These are phyloP conservation scores for Agonopterix alstromeriana DNA, from an alignment of 2,888 invertebrate species.

Conservation along the genomic window DNA sequence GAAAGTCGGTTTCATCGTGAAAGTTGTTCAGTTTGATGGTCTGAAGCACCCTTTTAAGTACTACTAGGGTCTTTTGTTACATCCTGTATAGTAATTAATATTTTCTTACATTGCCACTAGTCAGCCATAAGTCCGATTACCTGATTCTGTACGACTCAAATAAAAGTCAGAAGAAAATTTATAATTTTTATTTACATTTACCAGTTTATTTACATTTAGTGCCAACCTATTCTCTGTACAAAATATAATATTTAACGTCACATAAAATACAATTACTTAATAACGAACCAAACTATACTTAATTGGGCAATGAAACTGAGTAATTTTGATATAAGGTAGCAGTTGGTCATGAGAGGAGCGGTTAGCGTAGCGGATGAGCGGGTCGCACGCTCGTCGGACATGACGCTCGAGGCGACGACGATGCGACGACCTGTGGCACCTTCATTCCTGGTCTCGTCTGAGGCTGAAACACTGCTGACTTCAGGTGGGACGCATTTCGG, in stretches of 20 bases:
- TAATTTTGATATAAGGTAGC: conserved; percentile 24
- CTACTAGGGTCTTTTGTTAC: too few species aligned
- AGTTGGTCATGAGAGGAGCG: conserved; percentile 25
- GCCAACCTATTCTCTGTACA: conserved; percentile 16
- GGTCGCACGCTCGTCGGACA: conserved; percentile 75
- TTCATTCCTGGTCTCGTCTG: conserved; percentile 51
- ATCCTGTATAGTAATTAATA: too few species aligned
- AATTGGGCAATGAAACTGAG: conserved; percentile 18
- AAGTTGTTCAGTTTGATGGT: too few species aligned
- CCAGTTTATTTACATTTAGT: conserved; percentile 11
- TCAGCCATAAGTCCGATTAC: too few species aligned
- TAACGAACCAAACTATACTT: conserved; percentile 18
- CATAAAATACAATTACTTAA: conserved; percentile 8
- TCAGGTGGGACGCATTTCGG: conserved; percentile 73
- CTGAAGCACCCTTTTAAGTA: too few species aligned
- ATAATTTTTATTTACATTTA: conserved; percentile 16
- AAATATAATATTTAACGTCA: conserved; percentile 7
- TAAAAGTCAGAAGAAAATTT: conserved; percentile 3
- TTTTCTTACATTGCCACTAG: too few species aligned
- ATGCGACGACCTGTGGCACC: conserved; percentile 71
- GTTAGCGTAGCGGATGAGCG: conserved; percentile 43
- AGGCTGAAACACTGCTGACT: conserved; percentile 58
- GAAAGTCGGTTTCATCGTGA: too few species aligned
- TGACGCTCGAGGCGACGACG: conserved; percentile 81
- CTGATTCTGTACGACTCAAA: neutral